These are phyloP conservation scores for Apogon hyalosoma DNA, from an alignment of 2,797 vertebrate genomes.

Conservation along the genomic window DNA sequence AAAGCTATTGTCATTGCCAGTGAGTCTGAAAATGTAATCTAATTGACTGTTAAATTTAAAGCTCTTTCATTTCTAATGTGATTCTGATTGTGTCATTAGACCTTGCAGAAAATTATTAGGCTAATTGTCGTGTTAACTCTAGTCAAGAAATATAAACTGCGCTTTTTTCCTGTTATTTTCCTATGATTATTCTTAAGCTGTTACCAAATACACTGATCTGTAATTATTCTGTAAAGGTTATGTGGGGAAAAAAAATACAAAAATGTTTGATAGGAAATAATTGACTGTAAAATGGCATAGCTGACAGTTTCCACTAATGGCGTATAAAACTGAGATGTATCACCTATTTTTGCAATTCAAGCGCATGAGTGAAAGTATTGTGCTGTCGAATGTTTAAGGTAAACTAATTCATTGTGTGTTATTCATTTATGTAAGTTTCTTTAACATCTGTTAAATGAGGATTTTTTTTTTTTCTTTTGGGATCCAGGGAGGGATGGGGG, in stretches of 20 bases:
- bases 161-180: constrained; percentile 46
- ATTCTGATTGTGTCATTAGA: constrained; percentile 56
- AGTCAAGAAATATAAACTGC: constrained; percentile 40
- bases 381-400: constrained; percentile 72
- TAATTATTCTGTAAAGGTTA: constrained; percentile 54
- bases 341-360: constrained; percentile 59
- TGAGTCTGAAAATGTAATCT: constrained; percentile 39
- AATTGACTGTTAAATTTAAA: constrained; percentile 32
- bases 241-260: constrained; percentile 33
- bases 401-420: constrained; percentile 69
- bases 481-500: constrained; percentile 4
- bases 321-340: constrained; percentile 34
- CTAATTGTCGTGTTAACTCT: constrained; percentile 51
- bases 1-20: constrained; percentile 48
- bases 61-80: constrained; percentile 46
- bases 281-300: constrained; percentile 42
- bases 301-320: constrained; percentile 59
- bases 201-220: constrained; percentile 72
- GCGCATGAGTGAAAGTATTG: constrained; percentile 66
- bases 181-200: constrained; percentile 60
- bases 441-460: constrained; percentile 73
- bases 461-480: constrained; percentile 37
- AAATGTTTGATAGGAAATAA: constrained; percentile 42
- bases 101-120: constrained; percentile 41
- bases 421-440: constrained; percentile 65